Evolutionary conservation across 2,888 invertebrate species (phyloP).

Genomic region (Drosophila kanekoi): DNA sequence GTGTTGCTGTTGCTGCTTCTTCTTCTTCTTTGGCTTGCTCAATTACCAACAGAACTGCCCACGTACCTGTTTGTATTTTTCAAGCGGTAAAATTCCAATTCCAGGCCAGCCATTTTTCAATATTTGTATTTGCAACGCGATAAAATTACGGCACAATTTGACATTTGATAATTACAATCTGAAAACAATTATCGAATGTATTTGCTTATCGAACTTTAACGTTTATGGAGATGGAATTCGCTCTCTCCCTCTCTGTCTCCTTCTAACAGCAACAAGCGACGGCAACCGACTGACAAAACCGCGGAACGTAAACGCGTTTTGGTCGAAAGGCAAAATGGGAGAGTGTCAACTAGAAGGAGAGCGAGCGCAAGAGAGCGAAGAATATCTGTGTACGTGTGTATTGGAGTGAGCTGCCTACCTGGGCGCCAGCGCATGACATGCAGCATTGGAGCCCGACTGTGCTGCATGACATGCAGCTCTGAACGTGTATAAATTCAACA

Average conservation of each 20-base stretch:
- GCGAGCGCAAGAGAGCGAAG: constrained; percentile 14
- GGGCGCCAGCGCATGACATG: constrained; percentile 28
- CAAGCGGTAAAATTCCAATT: constrained; percentile 35
- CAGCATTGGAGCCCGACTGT: background rate
- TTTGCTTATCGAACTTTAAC: constrained; percentile 38
- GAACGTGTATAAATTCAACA: background rate
- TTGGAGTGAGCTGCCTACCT: constrained; percentile 46
- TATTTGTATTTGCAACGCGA: constrained; percentile 15
- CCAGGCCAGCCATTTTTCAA: constrained; percentile 36
- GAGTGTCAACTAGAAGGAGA: constrained; percentile 11
- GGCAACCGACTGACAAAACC: constrained; percentile 57
- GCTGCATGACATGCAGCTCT: constrained; percentile 28
- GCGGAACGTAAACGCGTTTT: constrained; percentile 65
- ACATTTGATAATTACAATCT: constrained; percentile 19
- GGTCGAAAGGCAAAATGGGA: constrained; percentile 60
- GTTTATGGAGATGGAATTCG: constrained; percentile 21
- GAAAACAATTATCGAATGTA: constrained; percentile 24
- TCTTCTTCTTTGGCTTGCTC: constrained; percentile 56
- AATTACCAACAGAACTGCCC: constrained; percentile 76
- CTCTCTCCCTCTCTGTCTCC: constrained; percentile 14
- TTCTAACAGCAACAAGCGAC: constrained; percentile 59
- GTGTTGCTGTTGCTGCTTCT: constrained; percentile 42
- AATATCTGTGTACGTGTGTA: constrained; percentile 10
- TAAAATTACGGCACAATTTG: constrained; percentile 13
- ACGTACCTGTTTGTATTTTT: constrained; percentile 70